phyloP scores from a whole-genome alignment of 2,113 vertebrate genomes.

The Paedocypris sp. region DNA sequence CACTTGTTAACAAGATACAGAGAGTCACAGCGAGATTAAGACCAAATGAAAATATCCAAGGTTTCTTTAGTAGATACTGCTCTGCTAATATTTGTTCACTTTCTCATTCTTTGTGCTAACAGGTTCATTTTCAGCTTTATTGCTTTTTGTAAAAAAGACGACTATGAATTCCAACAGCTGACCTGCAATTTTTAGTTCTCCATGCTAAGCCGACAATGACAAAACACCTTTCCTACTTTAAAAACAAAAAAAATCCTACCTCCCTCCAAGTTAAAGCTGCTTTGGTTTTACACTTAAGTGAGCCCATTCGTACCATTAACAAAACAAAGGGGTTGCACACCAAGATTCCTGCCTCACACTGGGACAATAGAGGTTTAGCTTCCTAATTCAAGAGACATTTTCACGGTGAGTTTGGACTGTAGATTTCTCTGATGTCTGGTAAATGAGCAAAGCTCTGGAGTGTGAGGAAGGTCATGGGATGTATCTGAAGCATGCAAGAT shows the following conservation, averaged over 20 bases:
- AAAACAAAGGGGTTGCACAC: conserved; percentile 16
- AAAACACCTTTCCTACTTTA: conserved; percentile 48
- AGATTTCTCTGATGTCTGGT: conserved; percentile 38
- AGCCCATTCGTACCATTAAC: conserved; percentile 24
- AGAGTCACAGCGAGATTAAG: conserved; percentile 44
- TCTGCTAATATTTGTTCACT: not conserved
- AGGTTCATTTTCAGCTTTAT: too few relatives aligned
- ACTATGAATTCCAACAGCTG: too few relatives aligned
- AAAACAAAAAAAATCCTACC: conserved; percentile 23
- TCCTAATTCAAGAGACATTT: conserved; percentile 9
- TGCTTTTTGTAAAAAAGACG: too few relatives aligned
- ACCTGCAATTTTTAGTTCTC: too few relatives aligned
- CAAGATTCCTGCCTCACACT: not conserved
- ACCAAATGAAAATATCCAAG: not conserved
- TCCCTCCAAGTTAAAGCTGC: conserved; percentile 25
- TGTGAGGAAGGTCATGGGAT: conserved; percentile 42
- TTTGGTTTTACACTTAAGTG: conserved; percentile 24
- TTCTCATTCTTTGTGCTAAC: too few relatives aligned
- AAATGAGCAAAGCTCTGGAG: conserved; percentile 39
- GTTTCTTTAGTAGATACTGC: not conserved
- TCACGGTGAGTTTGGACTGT: conserved; percentile 3
- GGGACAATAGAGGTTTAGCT: not conserved
- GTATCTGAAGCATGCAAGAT: conserved; percentile 47
- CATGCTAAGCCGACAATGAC: too few relatives aligned
- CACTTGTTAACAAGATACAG: conserved; percentile 59